Evolutionary conservation across 2,113 vertebrate species (phyloP).

Genomic region (Antechinus stuartii): DNA sequence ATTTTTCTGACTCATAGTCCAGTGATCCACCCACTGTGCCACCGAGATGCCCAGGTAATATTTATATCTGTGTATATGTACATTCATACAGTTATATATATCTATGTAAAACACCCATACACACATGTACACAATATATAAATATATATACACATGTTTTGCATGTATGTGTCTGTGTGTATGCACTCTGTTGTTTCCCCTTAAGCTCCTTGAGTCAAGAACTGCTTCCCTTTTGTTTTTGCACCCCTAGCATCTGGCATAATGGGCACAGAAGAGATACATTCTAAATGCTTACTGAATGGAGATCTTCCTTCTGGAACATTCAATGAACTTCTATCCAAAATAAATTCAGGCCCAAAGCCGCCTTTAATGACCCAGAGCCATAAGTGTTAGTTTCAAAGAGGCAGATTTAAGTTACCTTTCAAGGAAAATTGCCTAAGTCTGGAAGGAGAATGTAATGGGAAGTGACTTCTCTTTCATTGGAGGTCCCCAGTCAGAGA

Average conservation of each 20-base stretch:
- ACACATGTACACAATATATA: background rate
- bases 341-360: background rate
- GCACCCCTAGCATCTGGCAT: background rate
- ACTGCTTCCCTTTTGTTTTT: background rate
- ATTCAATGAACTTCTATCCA: background rate
- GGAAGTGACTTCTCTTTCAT: background rate
- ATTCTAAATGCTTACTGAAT: background rate
- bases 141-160: background rate
- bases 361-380: background rate
- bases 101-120: background rate
- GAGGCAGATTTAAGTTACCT: background rate
- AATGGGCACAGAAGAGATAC: background rate
- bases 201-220: background rate
- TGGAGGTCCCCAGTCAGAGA: background rate
- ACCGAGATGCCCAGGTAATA: background rate
- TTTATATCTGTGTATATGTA: background rate
- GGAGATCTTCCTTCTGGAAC: background rate
- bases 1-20: background rate
- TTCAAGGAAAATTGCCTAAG: background rate
- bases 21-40: background rate
- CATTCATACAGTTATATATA: background rate
- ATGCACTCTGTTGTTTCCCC: background rate
- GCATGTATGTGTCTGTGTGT: background rate
- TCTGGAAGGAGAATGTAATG: background rate
- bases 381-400: background rate